Base-by-base conservation (phyloP, 2,888 invertebrate genomes). In the Globia sparganii region DNA sequence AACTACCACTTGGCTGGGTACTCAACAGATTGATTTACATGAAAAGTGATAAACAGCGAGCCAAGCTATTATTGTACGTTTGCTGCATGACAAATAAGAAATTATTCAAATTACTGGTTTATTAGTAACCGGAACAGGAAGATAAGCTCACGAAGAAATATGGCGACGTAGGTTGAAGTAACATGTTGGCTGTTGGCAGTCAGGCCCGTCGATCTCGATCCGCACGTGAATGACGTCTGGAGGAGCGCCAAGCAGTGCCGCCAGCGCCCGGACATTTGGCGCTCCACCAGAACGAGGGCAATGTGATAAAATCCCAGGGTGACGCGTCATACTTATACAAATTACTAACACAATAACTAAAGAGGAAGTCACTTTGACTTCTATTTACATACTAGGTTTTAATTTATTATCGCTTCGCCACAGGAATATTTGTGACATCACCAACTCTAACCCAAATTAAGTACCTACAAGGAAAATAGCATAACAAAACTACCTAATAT, bases 111-210 rank as follows among this genome's bases (percentile, higher is more conserved):
- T 80, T 21, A 40, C n/a, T 64, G 68, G 49, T 71, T 78, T 78
- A 75, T 70, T 81, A 72, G 81, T 84, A 89, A 92, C 93, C 94
- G 95, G 95, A 95, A 95, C 93, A 93, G 93, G 93, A 94, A 94
- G 92, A 91, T 90, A 90, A 88, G 88, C 88, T 87, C 81, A 86
- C 85, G 84, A 83, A 87, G 85, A 90, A 88, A 90, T 81, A 84
- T 89, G 83, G 86, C 67, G 77, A 86, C 80, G 92, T 93, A 87
- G 91, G 92, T 89, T 86, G 85, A 78, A 90, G 88, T 80, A 89
- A 87, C 84, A 89, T 91, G 89, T 91, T 91, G 89, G 90, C 89
- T 87, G 81, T 88, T 83, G 85, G 77, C 73, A 73, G 71, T 72
- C 34, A 65, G 61, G 61, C 43, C 82, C 83, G 46, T 86, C 89